Evolutionary conservation across 1,140 invertebrate species (phyloP), one percentile per base, ranked within the genome.

Genomic region (Polyergus mexicanus): DNA sequence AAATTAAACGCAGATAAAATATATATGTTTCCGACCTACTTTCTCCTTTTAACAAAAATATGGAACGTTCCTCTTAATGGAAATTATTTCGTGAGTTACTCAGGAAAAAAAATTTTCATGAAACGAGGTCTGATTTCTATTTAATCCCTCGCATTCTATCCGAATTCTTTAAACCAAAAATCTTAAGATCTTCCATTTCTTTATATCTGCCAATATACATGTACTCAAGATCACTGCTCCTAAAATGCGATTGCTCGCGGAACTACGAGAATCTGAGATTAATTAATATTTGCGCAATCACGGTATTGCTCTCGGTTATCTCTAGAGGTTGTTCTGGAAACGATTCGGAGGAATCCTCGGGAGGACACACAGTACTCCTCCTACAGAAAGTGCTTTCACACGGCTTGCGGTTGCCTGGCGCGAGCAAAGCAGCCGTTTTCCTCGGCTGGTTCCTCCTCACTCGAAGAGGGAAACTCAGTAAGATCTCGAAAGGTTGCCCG

Each of bases 211-310:
- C 51, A 6, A 81, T 56, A 35, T 32, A 35, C 32, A 13, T 66
- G 35, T 69, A 80, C 72, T n/a, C 3, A 11, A 74, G 25, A 62
- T 60, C 16, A 6, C 47, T 41, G 32, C 38, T 28, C 19, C 19
- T 22, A 22, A 83, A 83, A 72, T 83, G 68, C 10, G 68, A 74
- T 60, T 62, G 41, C 78, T 83, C 6, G 68, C 19, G 28, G 22
- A 74, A 13, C 47, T 62, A 11, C 6, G 68, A 41, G 54, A 47
- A 47, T 16, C 44, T 28, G 38, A n/a, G 32, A 83, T 83, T 56
- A 84, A 86, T 86, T 86, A 86, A 86, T 86, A 86, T 86, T 72
- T 84, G 68, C 51, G 78, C 78, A 83, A 86, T 86, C 85, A 74
- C 13, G 78, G 66, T 83, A 84, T 86, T 86, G 68, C 78, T 63